Evolutionary conservation across 2,797 vertebrate genomes (phyloP), one percentile per base, ranked within the genome.

Genomic region (Acipenser transmontanus): DNA sequence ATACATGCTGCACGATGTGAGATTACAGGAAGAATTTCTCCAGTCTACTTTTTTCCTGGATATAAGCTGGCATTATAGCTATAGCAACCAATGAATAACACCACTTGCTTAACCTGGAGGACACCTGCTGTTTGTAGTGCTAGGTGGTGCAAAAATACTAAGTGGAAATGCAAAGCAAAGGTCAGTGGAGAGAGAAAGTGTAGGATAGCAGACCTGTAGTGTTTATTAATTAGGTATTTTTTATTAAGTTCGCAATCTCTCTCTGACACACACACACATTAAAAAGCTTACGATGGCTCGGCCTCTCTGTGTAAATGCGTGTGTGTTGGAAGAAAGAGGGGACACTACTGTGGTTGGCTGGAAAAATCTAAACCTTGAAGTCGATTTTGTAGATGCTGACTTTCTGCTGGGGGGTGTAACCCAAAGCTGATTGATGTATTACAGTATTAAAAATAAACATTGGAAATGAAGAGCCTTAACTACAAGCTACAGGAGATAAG

Each of bases 1-100:
- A 4, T 34, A 34, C 34, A 34, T 34, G 34, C 34, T 34, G 34
- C 34, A 34, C 34, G 4, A 34, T 34, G 34, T 34, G 34, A 87
- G 69, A 85, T 82, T 83, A 70, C 47, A 68, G 68, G 63, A 69
- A 51, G 57, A 68, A 69, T n/a, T 13, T 13, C 70, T 63, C 60
- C 71, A 70, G 65, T 54, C 66, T 20, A 56, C 56, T 66, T 57
- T 11, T 59, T 66, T 13, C 62, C 11, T 48, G 52, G 64, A 12
- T n/a, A 8, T 51, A 62, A 14, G 20, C 60, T 61, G 61, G 59
- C 49, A 34, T 62, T n/a, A 66, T n/a, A 51, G 5, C 11, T 52
- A 9, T 59, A 49, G 34, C 34, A 66, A 59, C 49, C n/a, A 9
- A 66, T n/a, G 52, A 59, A 34, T 9, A 56, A 2, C 12, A 13